A percentile compares a stretch with the other conserved stretches of the same genome.
phyloP scores from a whole-genome alignment of 2,797 vertebrate genomes.

The Apogon hyalosoma region DNA sequence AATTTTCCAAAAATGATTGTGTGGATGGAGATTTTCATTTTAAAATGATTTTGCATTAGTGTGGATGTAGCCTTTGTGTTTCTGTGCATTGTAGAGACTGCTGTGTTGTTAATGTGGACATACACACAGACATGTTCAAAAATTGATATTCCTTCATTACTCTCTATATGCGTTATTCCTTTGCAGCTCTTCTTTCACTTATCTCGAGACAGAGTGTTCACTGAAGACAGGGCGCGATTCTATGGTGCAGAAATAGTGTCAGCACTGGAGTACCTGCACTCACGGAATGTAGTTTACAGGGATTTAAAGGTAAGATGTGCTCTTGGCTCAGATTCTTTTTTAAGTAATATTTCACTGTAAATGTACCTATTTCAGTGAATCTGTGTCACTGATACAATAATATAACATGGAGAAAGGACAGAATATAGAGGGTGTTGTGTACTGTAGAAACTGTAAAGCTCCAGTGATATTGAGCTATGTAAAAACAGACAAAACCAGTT shows the following conservation, averaged over 20 bases:
- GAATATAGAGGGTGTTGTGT: no score
- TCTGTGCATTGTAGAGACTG: not conserved
- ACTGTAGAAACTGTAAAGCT: no score
- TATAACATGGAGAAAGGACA: no score
- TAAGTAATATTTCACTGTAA: not conserved
- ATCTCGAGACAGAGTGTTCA: conserved; percentile 93
- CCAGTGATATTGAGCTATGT: no score
- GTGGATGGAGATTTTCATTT: no score
- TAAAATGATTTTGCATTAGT: no score
- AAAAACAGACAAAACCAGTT: no score
- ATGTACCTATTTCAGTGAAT: not conserved
- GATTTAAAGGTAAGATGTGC: conserved; percentile 90
- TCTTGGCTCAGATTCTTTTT: not conserved
- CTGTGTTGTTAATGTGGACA: not conserved
- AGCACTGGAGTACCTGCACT: conserved; percentile 94
- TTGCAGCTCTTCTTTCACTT: conserved; percentile 93
- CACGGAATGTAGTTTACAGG: conserved; percentile 93
- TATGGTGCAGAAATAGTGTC: conserved; percentile 97
- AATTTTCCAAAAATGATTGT: no score
- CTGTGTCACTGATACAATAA: not conserved
- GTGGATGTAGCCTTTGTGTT: no score
- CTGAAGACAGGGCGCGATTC: conserved; percentile 93
- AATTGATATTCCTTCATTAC: not conserved
- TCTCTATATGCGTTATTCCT: not conserved
- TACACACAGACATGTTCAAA: not conserved